Percentiles rank a stretch among this genome's conserved stretches.
Evolutionary conservation across 2,113 vertebrate species (phyloP).

Genomic region (Turdus rufiventris): DNA sequence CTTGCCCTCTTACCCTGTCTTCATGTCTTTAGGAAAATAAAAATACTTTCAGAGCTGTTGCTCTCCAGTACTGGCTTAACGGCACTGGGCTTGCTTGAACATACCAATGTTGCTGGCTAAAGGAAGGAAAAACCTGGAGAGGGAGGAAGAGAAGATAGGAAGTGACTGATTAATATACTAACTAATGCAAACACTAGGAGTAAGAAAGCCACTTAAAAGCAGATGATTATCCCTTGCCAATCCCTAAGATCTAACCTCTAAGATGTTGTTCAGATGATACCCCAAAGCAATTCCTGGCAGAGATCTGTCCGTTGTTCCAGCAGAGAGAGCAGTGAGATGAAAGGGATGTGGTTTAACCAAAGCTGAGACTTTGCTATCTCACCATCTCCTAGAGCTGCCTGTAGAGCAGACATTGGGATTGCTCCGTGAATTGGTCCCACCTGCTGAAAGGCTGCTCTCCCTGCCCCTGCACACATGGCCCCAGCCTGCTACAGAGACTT

Average conservation of each 20-base stretch:
- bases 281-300: neutral
- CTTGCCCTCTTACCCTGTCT: neutral
- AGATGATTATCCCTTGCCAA: neutral
- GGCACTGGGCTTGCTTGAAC: neutral
- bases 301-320: neutral
- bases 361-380: neutral
- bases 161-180: neutral
- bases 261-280: neutral
- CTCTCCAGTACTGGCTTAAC: neutral
- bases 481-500: neutral
- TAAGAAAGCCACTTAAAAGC: slow-evolving; percentile 26
- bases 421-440: neutral
- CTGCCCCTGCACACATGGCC: neutral
- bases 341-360: neutral
- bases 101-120: neutral
- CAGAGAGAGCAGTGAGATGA: neutral
- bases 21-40: neutral
- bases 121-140: neutral
- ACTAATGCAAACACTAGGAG: neutral
- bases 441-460: neutral
- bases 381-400: neutral
- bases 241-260: neutral
- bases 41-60: neutral
- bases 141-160: neutral
- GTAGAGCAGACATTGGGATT: neutral